Base-by-base conservation (phyloP, 2,113 vertebrate species). In the Colinus virginianus region DNA sequence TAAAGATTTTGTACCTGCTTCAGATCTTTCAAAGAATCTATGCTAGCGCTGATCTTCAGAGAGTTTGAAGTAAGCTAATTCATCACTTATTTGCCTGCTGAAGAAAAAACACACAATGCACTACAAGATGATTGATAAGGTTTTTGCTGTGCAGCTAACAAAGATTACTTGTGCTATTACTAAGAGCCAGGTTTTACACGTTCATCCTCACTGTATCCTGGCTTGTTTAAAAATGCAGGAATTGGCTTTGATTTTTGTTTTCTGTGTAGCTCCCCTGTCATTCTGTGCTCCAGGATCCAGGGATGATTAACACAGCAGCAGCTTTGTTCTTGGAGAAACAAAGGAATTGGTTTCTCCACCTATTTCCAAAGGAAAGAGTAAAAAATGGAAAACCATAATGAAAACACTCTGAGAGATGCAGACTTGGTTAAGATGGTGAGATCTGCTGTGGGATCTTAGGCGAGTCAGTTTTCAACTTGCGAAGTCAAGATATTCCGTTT, bases 61-160 rank as follows among this genome's bases (percentile, higher is more conserved):
- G 40, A 82, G 82, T 75, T 84, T 93, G 77, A 87, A 88, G 93
- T 79, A 94, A 92, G 91, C 92, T 94, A 96, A 97, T 95, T 92
- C 91, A 96, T 88, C 92, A 90, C 78, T 94, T 95, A 76, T 87
- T 94, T 92, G 88, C 85, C 78, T 93, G 84, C 62, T 86, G 77
- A 76, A 94, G 7, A 69, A 94, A 94, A 95, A 90, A 91, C 18
- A 8, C 43, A 76, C 48, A 83, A 93, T 90, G 86, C 83, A 92
- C 80, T 95, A 90, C 61, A 64, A 70, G 87, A 95, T 85, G 92
- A 96, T 77, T 89, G 90, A 94, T 91, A 85, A 53, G 84, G 71
- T 81, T 91, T 94, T 94, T 92, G 91, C 3, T 82, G 77, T 85
- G 55, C 40, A 17, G 87, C 91, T 91, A 30, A 85, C 55, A 78